Base-by-base conservation (phyloP, 2,797 vertebrate genomes). In the Steatocranus sp. region DNA sequence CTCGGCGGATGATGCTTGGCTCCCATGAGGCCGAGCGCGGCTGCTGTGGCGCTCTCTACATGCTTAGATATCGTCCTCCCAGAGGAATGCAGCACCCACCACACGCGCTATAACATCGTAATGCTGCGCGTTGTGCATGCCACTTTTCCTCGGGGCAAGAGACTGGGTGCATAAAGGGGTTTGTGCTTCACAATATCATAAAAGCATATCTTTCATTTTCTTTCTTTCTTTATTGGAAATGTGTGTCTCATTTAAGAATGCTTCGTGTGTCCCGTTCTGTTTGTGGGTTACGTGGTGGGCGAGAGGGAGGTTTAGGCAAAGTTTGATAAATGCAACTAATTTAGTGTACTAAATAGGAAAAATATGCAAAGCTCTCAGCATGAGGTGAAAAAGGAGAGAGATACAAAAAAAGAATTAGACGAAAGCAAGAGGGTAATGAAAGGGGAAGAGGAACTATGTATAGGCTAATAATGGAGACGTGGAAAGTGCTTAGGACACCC, bases 1-100 rank as follows among this genome's bases (percentile, higher is more conserved):
- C 80, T 87, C 80, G 79, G 58, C 58, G 80, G 82, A 89, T 91
- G 86, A 81, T 90, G 74, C 87, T 79, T 79, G n/a, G 80, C 80
- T 95, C 93, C 88, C 94, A 51, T 14, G 90, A 91, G 93, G 83
- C 82, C n/a, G 50, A 79, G 80, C 68, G 75, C 87, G 34, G 78
- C 82, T 87, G 80, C 79, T 74, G 75, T 78, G 76, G 68, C 8
- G 54, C 86, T 88, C 83, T 83, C 75, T 86, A 73, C 85, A 83
- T 88, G 76, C 76, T 23, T 76, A 58, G 86, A 89, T 87, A 85
- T 87, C 5, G 1, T 81, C 77, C 73, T 93, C 93, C 88, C 90
- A 79, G 66, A 83, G 91, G 89, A 93, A 79, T 79, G 75, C 46
- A 50, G 76, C 80, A 43, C 23, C 38, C 38, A 11, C 38, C 58